Evolutionary conservation across 2,888 invertebrate genomes (phyloP).

Genomic region (Spodoptera picta): DNA sequence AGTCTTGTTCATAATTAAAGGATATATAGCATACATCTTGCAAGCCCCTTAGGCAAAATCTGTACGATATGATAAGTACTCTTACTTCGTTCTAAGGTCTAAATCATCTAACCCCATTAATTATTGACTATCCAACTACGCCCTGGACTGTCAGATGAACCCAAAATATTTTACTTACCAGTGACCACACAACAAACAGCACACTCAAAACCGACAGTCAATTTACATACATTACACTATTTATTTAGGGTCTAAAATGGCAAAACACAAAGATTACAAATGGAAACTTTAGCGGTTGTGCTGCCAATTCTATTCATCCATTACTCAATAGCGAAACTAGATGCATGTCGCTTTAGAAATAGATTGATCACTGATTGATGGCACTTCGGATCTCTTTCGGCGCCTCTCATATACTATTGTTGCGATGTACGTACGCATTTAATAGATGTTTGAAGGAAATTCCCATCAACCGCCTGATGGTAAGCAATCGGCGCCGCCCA

Average conservation of each 20-base stretch:
- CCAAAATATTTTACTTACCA: no score
- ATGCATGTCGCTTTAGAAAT: slow-evolving; percentile 64
- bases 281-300: slow-evolving; percentile 39
- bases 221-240: background rate
- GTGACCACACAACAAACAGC: background rate
- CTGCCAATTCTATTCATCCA: slow-evolving; percentile 64
- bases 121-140: no score
- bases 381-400: slow-evolving; percentile 22
- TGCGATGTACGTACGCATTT: background rate
- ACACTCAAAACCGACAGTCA: no score
- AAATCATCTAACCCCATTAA: no score
- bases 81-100: no score
- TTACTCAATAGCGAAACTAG: slow-evolving; percentile 67
- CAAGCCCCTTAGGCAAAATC: no score
- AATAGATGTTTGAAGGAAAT: background rate
- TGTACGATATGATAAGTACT: no score
- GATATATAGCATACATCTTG: no score
- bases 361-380: slow-evolving; percentile 52
- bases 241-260: slow-evolving; percentile 4
- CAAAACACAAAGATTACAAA: slow-evolving; percentile 25
- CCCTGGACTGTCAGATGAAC: no score
- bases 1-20: no score
- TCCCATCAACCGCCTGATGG: no score
- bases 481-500: no score
- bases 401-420: background rate